These are phyloP conservation scores for Melanerpes formicivorus DNA, from an alignment of 2,113 vertebrate genomes.

Conservation along the genomic window DNA sequence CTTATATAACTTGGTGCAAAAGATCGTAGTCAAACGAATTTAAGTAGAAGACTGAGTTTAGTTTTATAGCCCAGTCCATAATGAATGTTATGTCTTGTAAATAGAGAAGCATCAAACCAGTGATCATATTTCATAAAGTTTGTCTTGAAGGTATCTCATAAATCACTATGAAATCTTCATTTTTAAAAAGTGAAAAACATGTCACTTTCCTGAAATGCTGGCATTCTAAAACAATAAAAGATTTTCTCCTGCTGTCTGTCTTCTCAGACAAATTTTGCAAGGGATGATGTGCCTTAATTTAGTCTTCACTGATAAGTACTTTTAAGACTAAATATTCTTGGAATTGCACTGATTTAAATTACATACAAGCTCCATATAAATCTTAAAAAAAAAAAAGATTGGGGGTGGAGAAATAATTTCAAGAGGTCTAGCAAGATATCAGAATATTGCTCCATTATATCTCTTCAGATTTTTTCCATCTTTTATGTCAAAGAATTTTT, in stretches of 20 bases:
- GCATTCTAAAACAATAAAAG: not conserved
- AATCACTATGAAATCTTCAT: not conserved
- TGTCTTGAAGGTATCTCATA: not conserved
- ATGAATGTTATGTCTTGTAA: not conserved
- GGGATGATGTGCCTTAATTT: conserved; percentile 13
- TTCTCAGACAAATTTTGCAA: conserved; percentile 2
- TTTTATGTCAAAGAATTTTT: conserved; percentile 18
- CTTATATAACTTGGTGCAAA: not conserved
- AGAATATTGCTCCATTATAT: conserved; percentile 12
- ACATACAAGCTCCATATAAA: not conserved
- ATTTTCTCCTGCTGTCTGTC: not conserved
- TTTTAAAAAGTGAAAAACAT: not conserved
- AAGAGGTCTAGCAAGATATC: not conserved
- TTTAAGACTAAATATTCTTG: conserved; percentile 48
- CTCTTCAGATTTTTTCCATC: not conserved
- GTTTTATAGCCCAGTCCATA: not conserved
- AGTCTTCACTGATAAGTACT: conserved; percentile 26
- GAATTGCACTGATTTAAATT: conserved; percentile 46
- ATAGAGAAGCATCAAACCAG: not conserved
- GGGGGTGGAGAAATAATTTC: not conserved
- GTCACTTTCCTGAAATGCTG: not conserved
- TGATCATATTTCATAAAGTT: not conserved
- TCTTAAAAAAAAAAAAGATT: not conserved
- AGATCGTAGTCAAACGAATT: not conserved
- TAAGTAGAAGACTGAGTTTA: not conserved